Evolutionary conservation across 2,888 invertebrate genomes (phyloP).

Genomic region (Hirtodrosophila duncani): DNA sequence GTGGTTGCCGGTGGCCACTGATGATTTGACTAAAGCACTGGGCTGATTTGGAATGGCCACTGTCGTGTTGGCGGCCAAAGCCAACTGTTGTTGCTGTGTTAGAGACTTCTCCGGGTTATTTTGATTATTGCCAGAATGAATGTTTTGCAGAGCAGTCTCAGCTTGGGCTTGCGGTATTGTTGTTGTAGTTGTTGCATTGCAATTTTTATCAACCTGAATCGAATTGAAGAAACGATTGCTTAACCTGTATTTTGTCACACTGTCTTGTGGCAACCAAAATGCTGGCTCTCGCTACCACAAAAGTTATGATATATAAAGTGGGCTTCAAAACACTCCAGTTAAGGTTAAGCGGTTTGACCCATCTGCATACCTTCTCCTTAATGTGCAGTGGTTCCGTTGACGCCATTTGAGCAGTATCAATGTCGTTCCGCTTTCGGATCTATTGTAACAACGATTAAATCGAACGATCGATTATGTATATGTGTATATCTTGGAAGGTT

Average conservation of each 20-base stretch:
- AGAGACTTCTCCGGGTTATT: slow-evolving; percentile 55
- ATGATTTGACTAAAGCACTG: slow-evolving; percentile 54
- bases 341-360: too few relatives aligned
- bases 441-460: slow-evolving; percentile 64
- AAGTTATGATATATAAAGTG: not conserved
- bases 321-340: too few relatives aligned
- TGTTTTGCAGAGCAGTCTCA: slow-evolving; percentile 60
- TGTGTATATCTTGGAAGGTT: not conserved
- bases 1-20: slow-evolving; percentile 36
- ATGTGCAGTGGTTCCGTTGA: slow-evolving; percentile 82
- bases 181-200: slow-evolving; percentile 81
- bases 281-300: not conserved
- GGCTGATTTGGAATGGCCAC: slow-evolving; percentile 38
- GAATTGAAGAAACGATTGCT: slow-evolving; percentile 1
- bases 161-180: slow-evolving; percentile 36
- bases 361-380: slow-evolving; percentile 78
- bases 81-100: slow-evolving; percentile 44
- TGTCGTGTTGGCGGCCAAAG: slow-evolving; percentile 38
- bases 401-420: slow-evolving; percentile 82
- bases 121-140: slow-evolving; percentile 67
- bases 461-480: too few relatives aligned
- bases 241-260: too few relatives aligned
- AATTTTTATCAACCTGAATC: slow-evolving; percentile 82
- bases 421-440: slow-evolving; percentile 83
- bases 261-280: too few relatives aligned